Conservation (phyloP, 2,113 vertebrate species). For the Ophthalmolycus amberensis region DNA sequence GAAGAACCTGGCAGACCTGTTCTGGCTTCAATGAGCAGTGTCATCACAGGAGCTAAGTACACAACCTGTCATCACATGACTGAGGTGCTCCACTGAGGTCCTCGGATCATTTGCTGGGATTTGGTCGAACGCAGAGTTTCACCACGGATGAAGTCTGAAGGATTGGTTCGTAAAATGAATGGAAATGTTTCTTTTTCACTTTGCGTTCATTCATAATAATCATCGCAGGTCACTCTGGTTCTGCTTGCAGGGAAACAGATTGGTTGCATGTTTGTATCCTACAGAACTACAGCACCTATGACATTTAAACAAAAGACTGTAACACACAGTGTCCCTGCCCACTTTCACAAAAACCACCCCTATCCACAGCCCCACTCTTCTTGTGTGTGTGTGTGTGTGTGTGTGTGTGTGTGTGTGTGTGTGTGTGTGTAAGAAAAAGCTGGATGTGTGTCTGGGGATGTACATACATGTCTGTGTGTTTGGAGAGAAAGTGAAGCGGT, state of each 20-base stretch:
- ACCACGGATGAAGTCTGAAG: background rate
- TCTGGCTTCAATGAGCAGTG: background rate
- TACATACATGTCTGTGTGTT: slow-evolving; percentile 14
- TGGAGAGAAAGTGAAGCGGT: background rate
- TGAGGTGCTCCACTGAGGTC: background rate
- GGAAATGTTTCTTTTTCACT: background rate
- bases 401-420: background rate
- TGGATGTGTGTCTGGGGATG: background rate
- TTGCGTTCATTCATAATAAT: background rate
- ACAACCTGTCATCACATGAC: background rate
- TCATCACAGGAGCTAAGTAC: background rate
- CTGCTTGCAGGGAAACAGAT: slow-evolving; percentile 60
- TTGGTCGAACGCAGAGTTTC: background rate
- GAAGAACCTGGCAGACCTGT: slow-evolving; percentile 24
- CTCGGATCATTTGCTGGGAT: background rate
- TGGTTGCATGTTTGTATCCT: slow-evolving; percentile 52
- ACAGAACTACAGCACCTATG: slow-evolving; percentile 38
- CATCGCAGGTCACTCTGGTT: slow-evolving; percentile 11
- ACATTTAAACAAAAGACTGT: slow-evolving; percentile 25
- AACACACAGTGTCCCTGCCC: slow-evolving; percentile 32
- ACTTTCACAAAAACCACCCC: slow-evolving; percentile 43
- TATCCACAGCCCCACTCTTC: slow-evolving; percentile 51
- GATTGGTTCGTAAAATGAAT: background rate
- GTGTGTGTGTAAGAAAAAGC: background rate
- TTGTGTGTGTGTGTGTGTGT: slow-evolving; percentile 5